These are phyloP conservation scores for Xanthorhoe designata DNA, from an alignment of 2,888 invertebrate genomes.

Conservation along the genomic window DNA sequence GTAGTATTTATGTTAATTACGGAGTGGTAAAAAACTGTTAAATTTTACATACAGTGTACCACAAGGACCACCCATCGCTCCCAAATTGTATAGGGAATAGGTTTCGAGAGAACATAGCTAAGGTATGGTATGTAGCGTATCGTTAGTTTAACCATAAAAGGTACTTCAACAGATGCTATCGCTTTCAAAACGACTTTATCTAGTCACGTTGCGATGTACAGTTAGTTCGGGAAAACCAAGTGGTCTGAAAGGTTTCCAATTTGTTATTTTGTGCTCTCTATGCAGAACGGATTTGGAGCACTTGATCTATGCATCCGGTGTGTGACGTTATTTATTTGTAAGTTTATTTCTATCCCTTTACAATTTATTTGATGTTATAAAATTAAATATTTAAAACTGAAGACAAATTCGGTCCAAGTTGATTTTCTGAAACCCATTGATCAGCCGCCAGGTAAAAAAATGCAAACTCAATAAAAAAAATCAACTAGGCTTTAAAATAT, in stretches of 20 bases:
- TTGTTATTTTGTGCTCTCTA: conserved; percentile 51
- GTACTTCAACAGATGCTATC: conserved; percentile 61
- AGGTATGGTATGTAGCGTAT: conserved; percentile 47
- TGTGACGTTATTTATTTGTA: background rate
- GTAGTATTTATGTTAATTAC: background rate
- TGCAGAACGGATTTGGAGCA: conserved; percentile 40
- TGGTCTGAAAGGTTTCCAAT: conserved; percentile 54
- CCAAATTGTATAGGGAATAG: conserved; percentile 42
- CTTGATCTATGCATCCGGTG: conserved; percentile 22
- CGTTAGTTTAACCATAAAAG: conserved; percentile 53
- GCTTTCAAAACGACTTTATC: conserved; percentile 61
- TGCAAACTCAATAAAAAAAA: no score
- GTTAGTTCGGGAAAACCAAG: conserved; percentile 62
- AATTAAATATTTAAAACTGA: no score
- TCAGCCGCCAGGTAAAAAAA: background rate
- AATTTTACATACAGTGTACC: conserved; percentile 17
- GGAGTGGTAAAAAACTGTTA: background rate
- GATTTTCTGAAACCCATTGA: background rate
- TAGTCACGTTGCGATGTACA: conserved; percentile 64
- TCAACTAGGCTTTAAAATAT: no score
- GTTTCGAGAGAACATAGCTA: conserved; percentile 41
- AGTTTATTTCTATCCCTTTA: background rate
- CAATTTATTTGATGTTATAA: background rate
- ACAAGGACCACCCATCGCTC: conserved; percentile 46
- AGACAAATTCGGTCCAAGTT: no score